A percentile compares a stretch with the other conserved stretches of the same genome.
Conservation (phyloP, 2,888 invertebrate species). For the Gymnocheta viridis region DNA sequence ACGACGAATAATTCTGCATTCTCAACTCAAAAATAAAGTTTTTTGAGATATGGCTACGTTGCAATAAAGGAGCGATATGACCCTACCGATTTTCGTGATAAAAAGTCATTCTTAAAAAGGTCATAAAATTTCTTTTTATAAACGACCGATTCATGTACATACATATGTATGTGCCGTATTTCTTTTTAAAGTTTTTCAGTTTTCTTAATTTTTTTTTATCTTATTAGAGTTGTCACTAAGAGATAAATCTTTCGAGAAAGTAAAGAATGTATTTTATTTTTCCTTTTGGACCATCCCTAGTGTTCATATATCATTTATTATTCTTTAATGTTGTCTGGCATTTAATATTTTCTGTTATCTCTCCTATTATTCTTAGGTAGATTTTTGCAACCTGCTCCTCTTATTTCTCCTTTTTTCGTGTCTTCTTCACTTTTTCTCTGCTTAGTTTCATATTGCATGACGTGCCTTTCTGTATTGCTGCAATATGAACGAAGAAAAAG, state of each 20-base stretch:
- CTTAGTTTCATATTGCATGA: conserved; percentile 37
- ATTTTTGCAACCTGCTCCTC: conserved; percentile 20
- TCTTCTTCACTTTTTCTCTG: not conserved
- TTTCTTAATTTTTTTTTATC: not conserved
- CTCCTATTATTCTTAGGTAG: conserved; percentile 33
- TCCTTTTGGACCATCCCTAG: conserved; percentile 1
- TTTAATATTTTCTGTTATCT: conserved; percentile 47
- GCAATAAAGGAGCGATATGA: too few species aligned
- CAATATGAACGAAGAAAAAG: conserved; percentile 63
- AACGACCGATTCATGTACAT: too few species aligned
- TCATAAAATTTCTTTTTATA: too few species aligned
- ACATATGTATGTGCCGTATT: too few species aligned
- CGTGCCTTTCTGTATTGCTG: conserved; percentile 42
- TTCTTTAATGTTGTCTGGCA: conserved; percentile 59
- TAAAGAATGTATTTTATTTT: not conserved
- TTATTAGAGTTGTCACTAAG: not conserved
- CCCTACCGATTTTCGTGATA: too few species aligned
- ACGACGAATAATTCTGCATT: too few species aligned
- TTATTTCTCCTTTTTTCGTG: not conserved
- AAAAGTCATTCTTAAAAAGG: too few species aligned
- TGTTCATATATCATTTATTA: conserved; percentile 31
- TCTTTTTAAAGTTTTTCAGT: not conserved
- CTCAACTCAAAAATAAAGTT: too few species aligned
- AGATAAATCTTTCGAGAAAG: conserved; percentile 15
- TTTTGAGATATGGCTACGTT: too few species aligned